These are phyloP conservation scores for Drosophila tristis DNA, from an alignment of 1,140 invertebrate genomes.

Conservation along the genomic window DNA sequence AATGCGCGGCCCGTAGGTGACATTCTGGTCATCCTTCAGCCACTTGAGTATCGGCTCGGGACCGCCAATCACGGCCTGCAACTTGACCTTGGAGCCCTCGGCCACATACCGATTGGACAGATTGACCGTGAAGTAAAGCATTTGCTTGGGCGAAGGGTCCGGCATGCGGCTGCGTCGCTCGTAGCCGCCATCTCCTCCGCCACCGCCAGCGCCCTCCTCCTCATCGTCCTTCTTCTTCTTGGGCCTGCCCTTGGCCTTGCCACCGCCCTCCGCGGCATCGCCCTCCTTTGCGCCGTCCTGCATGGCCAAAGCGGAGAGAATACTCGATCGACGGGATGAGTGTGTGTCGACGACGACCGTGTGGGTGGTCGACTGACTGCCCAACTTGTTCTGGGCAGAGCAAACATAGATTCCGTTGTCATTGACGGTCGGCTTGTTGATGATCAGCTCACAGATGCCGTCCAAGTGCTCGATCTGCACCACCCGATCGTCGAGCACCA, in stretches of 20 bases:
- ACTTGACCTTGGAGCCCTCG: constrained; percentile 80
- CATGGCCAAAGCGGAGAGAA: constrained; percentile 57
- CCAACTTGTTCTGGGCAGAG: constrained; percentile 87
- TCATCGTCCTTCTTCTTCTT: constrained; percentile 62
- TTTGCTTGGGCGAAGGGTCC: constrained; percentile 76
- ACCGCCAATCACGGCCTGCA: constrained; percentile 77
- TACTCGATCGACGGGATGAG: constrained; percentile 72
- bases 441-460: constrained; percentile 89
- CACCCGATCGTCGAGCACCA: constrained; percentile 87
- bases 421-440: constrained; percentile 87
- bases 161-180: constrained; percentile 76
- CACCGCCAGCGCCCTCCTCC: constrained; percentile 31
- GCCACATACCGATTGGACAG: constrained; percentile 80
- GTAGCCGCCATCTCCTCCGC: constrained; percentile 71
- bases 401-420: constrained; percentile 90
- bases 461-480: constrained; percentile 89
- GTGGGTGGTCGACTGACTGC: constrained; percentile 76
- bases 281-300: constrained; percentile 48
- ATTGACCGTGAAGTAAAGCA: constrained; percentile 80
- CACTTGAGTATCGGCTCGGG: constrained; percentile 78
- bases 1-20: constrained; percentile 67
- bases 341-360: constrained; percentile 78
- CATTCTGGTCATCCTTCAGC: constrained; percentile 78
- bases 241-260: constrained; percentile 57
- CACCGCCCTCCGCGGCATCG: constrained; percentile 41